Evolutionary conservation across 2,797 vertebrate species (phyloP).

Genomic region (Coregonus sp.): DNA sequence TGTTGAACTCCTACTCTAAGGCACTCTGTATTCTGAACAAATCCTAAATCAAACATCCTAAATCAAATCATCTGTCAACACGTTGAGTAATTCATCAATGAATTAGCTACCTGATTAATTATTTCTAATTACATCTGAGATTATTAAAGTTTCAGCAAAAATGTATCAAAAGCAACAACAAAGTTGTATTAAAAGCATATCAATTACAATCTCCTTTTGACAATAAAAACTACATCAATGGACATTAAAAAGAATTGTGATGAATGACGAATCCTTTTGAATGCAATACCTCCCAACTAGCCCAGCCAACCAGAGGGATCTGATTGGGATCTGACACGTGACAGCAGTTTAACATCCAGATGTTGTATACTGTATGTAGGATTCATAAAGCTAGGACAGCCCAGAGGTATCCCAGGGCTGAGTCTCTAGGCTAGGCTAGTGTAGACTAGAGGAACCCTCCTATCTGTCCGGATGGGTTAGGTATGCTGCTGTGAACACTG

Average conservation of each 20-base stretch:
- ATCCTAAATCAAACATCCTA: background rate
- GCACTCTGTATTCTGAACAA: background rate
- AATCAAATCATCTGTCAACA: background rate
- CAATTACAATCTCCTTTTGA: background rate
- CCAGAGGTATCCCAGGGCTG: background rate
- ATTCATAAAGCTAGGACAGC: slow-evolving; percentile 25
- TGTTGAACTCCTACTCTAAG: background rate
- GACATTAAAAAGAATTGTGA: slow-evolving; percentile 1
- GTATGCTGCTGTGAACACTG: background rate
- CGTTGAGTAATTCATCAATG: background rate
- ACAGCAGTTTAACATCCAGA: background rate
- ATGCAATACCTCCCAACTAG: background rate
- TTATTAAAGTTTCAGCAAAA: background rate
- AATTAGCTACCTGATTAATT: background rate
- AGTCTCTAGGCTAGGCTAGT: background rate
- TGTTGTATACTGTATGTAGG: slow-evolving; percentile 1
- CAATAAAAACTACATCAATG: background rate
- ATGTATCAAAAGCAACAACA: background rate
- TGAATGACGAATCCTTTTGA: background rate
- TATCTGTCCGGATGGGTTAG: background rate
- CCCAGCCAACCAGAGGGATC: background rate
- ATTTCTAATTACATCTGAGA: background rate
- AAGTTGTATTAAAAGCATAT: background rate
- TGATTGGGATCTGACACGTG: background rate
- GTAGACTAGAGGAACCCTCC: background rate